Conservation (phyloP, 2,888 invertebrate genomes). For the Oscheius sp. region DNA sequence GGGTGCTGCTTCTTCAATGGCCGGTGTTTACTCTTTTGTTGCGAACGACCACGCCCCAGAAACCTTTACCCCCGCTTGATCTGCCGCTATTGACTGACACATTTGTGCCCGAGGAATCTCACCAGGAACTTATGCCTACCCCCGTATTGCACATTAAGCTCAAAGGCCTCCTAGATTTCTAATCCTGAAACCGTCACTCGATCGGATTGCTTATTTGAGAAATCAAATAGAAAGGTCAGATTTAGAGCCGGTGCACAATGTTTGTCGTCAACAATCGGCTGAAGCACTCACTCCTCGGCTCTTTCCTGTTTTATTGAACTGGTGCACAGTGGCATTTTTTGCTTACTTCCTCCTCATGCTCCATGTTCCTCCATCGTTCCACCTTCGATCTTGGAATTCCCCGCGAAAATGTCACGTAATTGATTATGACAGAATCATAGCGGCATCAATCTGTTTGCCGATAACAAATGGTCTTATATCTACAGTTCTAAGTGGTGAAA, state of each 20-base stretch:
- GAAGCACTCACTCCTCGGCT: constrained; percentile 23
- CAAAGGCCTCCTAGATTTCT: too few species aligned
- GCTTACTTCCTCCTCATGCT: neutral
- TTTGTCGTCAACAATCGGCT: constrained; percentile 31
- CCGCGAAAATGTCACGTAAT: constrained; percentile 14
- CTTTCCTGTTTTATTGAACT: constrained; percentile 14
- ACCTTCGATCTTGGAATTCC: neutral
- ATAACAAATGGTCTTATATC: constrained; percentile 21
- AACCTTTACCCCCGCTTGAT: constrained; percentile 26
- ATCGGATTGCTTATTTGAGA: constrained; percentile 25
- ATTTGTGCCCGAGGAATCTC: neutral
- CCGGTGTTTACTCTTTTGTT: constrained; percentile 25
- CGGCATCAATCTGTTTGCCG: constrained; percentile 27
- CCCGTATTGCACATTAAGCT: too few species aligned
- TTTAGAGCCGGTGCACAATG: constrained; percentile 28
- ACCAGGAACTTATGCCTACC: neutral
- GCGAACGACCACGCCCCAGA: constrained; percentile 26
- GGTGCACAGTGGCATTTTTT: neutral
- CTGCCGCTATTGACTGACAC: constrained; percentile 23
- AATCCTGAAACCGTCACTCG: constrained; percentile 14
- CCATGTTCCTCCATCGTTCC: neutral
- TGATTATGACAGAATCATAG: constrained; percentile 30
- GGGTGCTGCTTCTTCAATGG: constrained; percentile 25
- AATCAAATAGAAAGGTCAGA: constrained; percentile 30
- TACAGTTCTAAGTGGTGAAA: too few species aligned